Conservation (phyloP, 2,888 invertebrate species). For the Chalcis sispes region DNA sequence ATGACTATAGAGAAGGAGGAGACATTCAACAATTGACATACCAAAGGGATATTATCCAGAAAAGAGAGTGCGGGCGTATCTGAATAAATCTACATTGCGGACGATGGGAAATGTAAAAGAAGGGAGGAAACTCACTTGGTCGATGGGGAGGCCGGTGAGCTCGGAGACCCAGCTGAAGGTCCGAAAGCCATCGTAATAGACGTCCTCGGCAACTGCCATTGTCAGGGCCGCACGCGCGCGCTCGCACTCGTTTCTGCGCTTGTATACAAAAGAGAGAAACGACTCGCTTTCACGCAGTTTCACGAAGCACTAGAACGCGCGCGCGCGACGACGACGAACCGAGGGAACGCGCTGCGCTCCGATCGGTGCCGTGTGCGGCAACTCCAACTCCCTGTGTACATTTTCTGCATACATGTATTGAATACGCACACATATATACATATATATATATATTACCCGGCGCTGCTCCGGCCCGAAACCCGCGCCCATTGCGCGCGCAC, state of each 20-base stretch:
- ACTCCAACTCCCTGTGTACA: background rate
- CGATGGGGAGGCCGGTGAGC: slow-evolving; percentile 84
- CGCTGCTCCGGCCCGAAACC: too few species aligned
- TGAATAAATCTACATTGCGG: too few species aligned
- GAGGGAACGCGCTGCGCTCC: background rate
- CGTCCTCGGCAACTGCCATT: slow-evolving; percentile 65
- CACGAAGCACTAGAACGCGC: slow-evolving; percentile 23
- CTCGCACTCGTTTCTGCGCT: background rate
- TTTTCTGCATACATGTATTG: background rate
- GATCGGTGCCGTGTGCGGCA: background rate
- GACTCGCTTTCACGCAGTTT: slow-evolving; percentile 31
- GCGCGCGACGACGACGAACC: background rate
- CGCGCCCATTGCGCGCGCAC: too few species aligned
- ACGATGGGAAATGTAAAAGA: too few species aligned
- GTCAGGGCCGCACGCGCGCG: slow-evolving; percentile 42
- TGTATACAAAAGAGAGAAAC: background rate
- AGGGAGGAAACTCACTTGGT: slow-evolving; percentile 84
- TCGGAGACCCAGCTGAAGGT: slow-evolving; percentile 83
- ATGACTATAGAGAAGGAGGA: too few species aligned
- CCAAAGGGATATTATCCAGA: too few species aligned
- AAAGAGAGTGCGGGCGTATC: too few species aligned
- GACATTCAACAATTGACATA: too few species aligned
- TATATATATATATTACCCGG: background rate
- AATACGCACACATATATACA: too few species aligned
- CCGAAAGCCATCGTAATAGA: slow-evolving; percentile 84